Percentiles rank a stretch among this genome's conserved stretches.
These are phyloP conservation scores for Rhinophrynus dorsalis DNA, from an alignment of 2,797 vertebrate genomes.

Conservation along the genomic window DNA sequence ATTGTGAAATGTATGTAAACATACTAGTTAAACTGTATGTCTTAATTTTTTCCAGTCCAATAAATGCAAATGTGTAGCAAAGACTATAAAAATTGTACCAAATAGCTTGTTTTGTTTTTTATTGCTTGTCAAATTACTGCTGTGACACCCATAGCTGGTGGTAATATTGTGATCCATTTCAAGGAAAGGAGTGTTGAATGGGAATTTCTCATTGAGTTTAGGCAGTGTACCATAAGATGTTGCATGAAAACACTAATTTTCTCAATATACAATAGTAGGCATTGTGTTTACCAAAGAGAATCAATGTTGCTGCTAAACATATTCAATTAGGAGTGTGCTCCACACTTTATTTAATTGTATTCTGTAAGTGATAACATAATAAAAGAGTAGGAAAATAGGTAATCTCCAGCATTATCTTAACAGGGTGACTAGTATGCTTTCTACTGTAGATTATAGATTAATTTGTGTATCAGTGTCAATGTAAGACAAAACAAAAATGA, in stretches of 20 bases:
- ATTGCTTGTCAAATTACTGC: slow-evolving; percentile 71
- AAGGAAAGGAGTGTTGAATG: slow-evolving; percentile 59
- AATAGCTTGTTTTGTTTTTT: slow-evolving; percentile 63
- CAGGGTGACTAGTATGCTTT: background rate
- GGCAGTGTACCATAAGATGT: slow-evolving; percentile 77
- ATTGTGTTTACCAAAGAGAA: slow-evolving; percentile 66
- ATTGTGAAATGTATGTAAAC: slow-evolving; percentile 63
- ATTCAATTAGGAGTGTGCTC: slow-evolving; percentile 58
- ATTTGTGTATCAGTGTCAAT: background rate
- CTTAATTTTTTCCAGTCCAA: slow-evolving; percentile 71
- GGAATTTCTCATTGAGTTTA: slow-evolving; percentile 69
- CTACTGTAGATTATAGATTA: background rate
- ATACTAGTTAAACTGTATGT: slow-evolving; percentile 64
- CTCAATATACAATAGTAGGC: slow-evolving; percentile 70
- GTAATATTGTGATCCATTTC: slow-evolving; percentile 63
- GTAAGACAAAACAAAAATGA: background rate
- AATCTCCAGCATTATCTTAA: slow-evolving; percentile 32
- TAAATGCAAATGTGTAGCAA: slow-evolving; percentile 54
- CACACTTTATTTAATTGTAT: slow-evolving; percentile 34
- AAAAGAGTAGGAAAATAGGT: slow-evolving; percentile 10
- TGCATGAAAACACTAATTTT: slow-evolving; percentile 78
- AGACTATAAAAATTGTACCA: slow-evolving; percentile 61
- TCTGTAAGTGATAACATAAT: slow-evolving; percentile 33
- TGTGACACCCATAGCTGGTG: slow-evolving; percentile 62
- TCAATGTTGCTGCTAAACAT: slow-evolving; percentile 64